Evolutionary conservation across 2,113 vertebrate species (phyloP).

Genomic region (Ivindomyrus marchei): DNA sequence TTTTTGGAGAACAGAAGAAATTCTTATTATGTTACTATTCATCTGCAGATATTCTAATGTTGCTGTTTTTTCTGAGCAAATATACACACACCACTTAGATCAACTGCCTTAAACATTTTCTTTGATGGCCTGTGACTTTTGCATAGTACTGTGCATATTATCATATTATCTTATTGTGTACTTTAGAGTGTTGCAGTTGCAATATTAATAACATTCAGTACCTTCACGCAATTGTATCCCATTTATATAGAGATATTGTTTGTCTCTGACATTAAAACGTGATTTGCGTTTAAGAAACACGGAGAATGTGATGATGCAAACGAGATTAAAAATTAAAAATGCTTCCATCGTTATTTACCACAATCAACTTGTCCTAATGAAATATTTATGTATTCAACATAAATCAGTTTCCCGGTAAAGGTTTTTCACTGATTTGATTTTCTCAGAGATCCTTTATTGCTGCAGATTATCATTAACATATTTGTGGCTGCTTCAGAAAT

Average conservation of each 20-base stretch:
- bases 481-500: constrained; percentile 7
- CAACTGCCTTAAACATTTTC: neutral
- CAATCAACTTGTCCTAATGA: constrained; percentile 46
- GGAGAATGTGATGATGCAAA: constrained; percentile 46
- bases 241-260: neutral
- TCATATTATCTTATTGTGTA: neutral
- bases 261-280: neutral
- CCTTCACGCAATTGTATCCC: neutral
- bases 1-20: neutral
- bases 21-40: neutral
- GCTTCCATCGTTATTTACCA: constrained; percentile 48
- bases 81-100: neutral
- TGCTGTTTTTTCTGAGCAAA: neutral
- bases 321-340: constrained; percentile 47
- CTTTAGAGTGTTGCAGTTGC: neutral
- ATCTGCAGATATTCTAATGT: neutral
- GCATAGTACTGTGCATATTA: neutral
- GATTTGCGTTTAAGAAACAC: neutral
- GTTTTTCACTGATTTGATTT: neutral
- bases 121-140: neutral
- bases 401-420: constrained; percentile 23
- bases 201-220: neutral
- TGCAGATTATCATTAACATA: constrained; percentile 13
- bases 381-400: constrained; percentile 43
- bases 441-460: neutral